Evolutionary conservation across 2,113 vertebrate species (phyloP).

Genomic region (Pipa parva): DNA sequence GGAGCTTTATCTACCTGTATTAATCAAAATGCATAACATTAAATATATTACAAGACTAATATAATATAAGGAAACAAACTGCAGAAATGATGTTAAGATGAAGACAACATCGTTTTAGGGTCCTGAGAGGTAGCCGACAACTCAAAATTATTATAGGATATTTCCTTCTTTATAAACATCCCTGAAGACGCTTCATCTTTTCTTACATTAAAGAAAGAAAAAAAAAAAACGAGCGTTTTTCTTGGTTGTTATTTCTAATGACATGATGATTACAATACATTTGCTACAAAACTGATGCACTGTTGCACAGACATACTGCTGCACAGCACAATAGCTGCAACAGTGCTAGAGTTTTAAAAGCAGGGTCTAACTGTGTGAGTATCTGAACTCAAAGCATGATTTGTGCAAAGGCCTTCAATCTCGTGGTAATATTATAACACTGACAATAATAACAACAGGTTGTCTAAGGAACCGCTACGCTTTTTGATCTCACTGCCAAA

Average conservation of each 20-base stretch:
- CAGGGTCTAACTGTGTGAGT: slow-evolving; percentile 3
- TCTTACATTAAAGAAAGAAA: too few relatives aligned
- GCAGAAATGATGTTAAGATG: too few relatives aligned
- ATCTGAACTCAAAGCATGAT: not conserved
- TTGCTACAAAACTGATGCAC: slow-evolving; percentile 6
- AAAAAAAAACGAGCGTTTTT: not conserved
- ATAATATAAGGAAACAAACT: too few relatives aligned
- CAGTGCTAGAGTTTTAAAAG: slow-evolving; percentile 6
- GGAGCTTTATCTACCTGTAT: too few relatives aligned
- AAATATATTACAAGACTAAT: too few relatives aligned
- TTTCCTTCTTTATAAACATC: too few relatives aligned
- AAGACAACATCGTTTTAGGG: too few relatives aligned
- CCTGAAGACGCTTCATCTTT: too few relatives aligned
- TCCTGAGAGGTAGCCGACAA: too few relatives aligned
- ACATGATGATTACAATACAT: slow-evolving; percentile 10
- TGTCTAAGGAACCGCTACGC: slow-evolving; percentile 6
- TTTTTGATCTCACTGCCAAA: slow-evolving; percentile 4
- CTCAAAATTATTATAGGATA: too few relatives aligned
- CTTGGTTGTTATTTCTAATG: slow-evolving; percentile 1
- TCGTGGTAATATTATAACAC: slow-evolving; percentile 7
- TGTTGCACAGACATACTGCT: slow-evolving; percentile 3
- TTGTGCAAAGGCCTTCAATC: slow-evolving; percentile 5
- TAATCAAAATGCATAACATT: too few relatives aligned
- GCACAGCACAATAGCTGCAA: slow-evolving; percentile 1
- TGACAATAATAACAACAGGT: slow-evolving; percentile 13